phyloP scores from a whole-genome alignment of 2,113 vertebrate genomes.

The Ascaphus truei region DNA sequence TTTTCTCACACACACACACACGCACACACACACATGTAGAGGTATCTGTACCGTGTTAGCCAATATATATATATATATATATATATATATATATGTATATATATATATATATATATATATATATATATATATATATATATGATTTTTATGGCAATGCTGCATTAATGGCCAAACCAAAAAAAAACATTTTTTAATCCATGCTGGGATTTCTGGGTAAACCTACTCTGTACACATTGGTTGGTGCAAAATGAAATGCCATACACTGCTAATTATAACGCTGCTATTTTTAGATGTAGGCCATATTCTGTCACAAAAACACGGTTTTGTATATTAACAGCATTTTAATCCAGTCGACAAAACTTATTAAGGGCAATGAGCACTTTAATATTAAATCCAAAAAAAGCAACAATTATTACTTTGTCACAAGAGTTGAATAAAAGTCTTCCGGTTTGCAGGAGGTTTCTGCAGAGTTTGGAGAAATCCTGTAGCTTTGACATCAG shows the following conservation, averaged over 20 bases:
- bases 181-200: background rate
- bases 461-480: background rate
- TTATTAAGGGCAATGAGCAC: background rate
- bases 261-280: slow-evolving; percentile 1
- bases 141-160: background rate
- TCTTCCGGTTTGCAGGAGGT: background rate
- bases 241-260: background rate
- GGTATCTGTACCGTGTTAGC: too few relatives aligned
- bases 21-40: too few relatives aligned
- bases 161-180: background rate
- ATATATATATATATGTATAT: too few relatives aligned
- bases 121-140: background rate
- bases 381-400: background rate
- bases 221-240: background rate
- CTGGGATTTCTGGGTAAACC: background rate
- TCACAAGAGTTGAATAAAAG: background rate
- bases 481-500: background rate
- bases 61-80: too few relatives aligned
- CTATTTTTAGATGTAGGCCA: slow-evolving; percentile 13
- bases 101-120: background rate
- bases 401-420: background rate
- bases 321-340: background rate
- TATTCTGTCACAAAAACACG: background rate
- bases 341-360: background rate
- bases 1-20: too few relatives aligned